phyloP scores from a whole-genome alignment of 2,113 vertebrate genomes.

The Zosterops hypoxanthus region DNA sequence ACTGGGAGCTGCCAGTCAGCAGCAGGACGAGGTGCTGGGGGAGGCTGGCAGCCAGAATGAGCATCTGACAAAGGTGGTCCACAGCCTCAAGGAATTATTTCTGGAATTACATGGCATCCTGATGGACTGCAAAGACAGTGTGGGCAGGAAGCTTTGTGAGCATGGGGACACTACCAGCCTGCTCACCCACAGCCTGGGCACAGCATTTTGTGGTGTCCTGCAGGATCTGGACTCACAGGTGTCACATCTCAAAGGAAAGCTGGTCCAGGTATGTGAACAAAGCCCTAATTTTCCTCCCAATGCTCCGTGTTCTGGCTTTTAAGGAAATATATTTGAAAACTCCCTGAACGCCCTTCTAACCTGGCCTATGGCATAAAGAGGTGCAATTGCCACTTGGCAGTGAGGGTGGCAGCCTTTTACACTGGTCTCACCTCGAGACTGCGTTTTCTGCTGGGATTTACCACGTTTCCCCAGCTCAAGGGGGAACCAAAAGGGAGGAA shows the following conservation, averaged over 20 bases:
- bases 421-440: not conserved
- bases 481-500: not conserved
- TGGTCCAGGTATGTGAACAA: slow-evolving; percentile 73
- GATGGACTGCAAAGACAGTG: slow-evolving; percentile 51
- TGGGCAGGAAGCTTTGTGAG: slow-evolving; percentile 43
- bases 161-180: not conserved
- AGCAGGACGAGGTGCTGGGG: slow-evolving; percentile 70
- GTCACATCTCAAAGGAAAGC: slow-evolving; percentile 66
- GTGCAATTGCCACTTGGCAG: not conserved
- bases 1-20: slow-evolving; percentile 67
- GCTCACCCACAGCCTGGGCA: slow-evolving; percentile 49
- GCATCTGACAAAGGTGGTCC: slow-evolving; percentile 69
- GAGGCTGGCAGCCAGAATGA: slow-evolving; percentile 69
- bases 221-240: slow-evolving; percentile 67
- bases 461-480: not conserved
- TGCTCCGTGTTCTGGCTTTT: not conserved
- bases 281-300: not conserved
- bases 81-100: slow-evolving; percentile 60
- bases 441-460: not conserved
- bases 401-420: not conserved
- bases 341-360: not conserved
- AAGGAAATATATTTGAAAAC: not conserved
- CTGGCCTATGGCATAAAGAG: not conserved
- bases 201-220: slow-evolving; percentile 54
- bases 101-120: slow-evolving; percentile 69